Percentiles rank a stretch among this genome's conserved stretches.
Evolutionary conservation across 2,888 invertebrate species (phyloP).

Genomic region (Cataglyphis rosenhaueri): DNA sequence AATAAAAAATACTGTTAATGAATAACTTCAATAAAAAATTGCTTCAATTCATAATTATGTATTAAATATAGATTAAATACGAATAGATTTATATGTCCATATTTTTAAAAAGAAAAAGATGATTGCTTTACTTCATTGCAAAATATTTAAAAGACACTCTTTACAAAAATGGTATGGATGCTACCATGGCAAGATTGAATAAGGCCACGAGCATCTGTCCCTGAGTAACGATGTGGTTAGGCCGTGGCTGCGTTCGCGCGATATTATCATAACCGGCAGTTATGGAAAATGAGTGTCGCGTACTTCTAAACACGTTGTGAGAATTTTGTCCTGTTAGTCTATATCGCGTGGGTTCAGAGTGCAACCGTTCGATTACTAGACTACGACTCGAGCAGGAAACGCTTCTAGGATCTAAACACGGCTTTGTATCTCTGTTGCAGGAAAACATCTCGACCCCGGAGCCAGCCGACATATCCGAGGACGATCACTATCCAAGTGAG

Average conservation of each 20-base stretch:
- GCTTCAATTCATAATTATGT: neutral
- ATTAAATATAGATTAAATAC: neutral
- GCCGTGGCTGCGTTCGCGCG: slow-evolving; percentile 29
- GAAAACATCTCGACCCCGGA: slow-evolving; percentile 90
- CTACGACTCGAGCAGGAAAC: slow-evolving; percentile 24
- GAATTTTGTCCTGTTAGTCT: slow-evolving; percentile 21
- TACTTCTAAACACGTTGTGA: slow-evolving; percentile 41
- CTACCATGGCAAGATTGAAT: neutral
- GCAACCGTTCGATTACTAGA: slow-evolving; percentile 3
- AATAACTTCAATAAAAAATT: neutral
- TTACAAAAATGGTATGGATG: neutral
- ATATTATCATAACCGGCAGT: slow-evolving; percentile 45
- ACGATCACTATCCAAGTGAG: slow-evolving; percentile 91
- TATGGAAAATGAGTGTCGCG: slow-evolving; percentile 49
- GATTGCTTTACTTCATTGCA: neutral
- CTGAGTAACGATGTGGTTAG: slow-evolving; percentile 34
- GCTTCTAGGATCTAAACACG: slow-evolving; percentile 50
- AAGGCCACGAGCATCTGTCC: slow-evolving; percentile 16
- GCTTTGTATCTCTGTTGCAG: slow-evolving; percentile 86
- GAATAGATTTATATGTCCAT: neutral
- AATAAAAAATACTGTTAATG: neutral
- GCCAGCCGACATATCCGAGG: slow-evolving; percentile 90
- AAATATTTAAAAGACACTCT: neutral
- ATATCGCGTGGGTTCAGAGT: slow-evolving; percentile 1
- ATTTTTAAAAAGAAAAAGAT: neutral